A percentile compares a stretch with the other conserved stretches of the same genome.
phyloP scores from a whole-genome alignment of 2,888 invertebrate species.

The Xylota sylvarum region DNA sequence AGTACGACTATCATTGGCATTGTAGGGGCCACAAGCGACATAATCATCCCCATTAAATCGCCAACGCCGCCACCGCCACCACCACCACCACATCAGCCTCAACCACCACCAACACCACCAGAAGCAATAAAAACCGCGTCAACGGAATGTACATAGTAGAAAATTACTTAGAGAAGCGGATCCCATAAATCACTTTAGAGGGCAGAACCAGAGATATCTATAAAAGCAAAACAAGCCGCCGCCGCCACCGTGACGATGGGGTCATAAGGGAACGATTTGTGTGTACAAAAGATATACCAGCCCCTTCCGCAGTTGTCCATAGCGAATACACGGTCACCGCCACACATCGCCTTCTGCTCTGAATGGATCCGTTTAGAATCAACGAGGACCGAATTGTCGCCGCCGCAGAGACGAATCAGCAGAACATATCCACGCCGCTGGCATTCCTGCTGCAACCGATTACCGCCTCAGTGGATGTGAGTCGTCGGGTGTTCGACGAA shows the following conservation, averaged over 20 bases:
- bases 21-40: constrained; percentile 59
- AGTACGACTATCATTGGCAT: constrained; percentile 52
- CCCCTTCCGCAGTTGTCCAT: constrained; percentile 53
- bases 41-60: constrained; percentile 78
- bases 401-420: constrained; percentile 76
- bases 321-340: constrained; percentile 24
- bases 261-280: constrained; percentile 45
- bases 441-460: constrained; percentile 61
- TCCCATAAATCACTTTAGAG: constrained; percentile 61
- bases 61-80: constrained; percentile 69
- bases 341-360: constrained; percentile 49
- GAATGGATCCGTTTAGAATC: constrained; percentile 72
- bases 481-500: constrained; percentile 56
- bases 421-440: constrained; percentile 72
- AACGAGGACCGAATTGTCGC: constrained; percentile 61
- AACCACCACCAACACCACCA: neutral
- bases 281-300: constrained; percentile 39
- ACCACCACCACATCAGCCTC: constrained; percentile 36
- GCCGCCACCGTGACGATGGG: constrained; percentile 55
- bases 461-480: constrained; percentile 57
- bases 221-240: constrained; percentile 69
- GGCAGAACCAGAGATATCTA: constrained; percentile 40
- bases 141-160: constrained; percentile 38
- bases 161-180: constrained; percentile 51
- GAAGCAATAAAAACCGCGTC: constrained; percentile 39